Evolutionary conservation across 2,888 invertebrate genomes (phyloP).

Genomic region (Hirtodrosophila trivittata): DNA sequence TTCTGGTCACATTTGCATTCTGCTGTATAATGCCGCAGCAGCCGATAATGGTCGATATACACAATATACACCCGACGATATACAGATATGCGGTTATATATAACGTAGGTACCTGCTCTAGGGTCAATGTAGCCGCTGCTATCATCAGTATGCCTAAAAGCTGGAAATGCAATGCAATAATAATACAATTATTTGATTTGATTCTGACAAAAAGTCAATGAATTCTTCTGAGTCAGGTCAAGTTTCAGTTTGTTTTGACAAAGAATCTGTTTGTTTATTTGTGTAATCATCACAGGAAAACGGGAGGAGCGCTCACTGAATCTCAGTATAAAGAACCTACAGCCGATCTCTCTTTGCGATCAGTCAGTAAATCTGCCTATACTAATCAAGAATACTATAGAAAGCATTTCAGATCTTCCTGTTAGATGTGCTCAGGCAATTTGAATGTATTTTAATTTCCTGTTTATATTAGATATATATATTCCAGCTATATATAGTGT

Average conservation of each 20-base stretch:
- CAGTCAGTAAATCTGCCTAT: too few species aligned
- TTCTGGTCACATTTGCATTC: slow-evolving; percentile 71
- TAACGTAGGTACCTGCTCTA: slow-evolving; percentile 57
- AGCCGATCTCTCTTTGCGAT: too few species aligned
- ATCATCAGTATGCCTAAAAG: slow-evolving; percentile 68
- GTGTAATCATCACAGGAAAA: too few species aligned
- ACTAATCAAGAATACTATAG: too few species aligned
- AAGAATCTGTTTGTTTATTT: too few species aligned
- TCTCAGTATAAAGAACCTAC: too few species aligned
- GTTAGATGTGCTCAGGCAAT: too few species aligned
- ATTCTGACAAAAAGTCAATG: background rate
- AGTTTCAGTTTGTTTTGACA: background rate
- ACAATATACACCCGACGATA: slow-evolving; percentile 66
- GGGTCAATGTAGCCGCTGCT: slow-evolving; percentile 55
- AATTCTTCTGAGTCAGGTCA: background rate
- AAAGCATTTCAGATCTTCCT: too few species aligned
- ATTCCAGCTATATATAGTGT: too few species aligned
- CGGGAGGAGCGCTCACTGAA: too few species aligned
- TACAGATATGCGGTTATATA: slow-evolving; percentile 67
- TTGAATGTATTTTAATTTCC: background rate
- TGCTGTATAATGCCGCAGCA: slow-evolving; percentile 77
- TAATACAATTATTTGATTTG: slow-evolving; percentile 1
- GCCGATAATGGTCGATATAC: slow-evolving; percentile 71
- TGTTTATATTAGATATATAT: slow-evolving; percentile 4
- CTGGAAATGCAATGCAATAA: slow-evolving; percentile 36